Evolutionary conservation across 2,797 vertebrate genomes (phyloP).

Genomic region (Pantherophis vulpinus): DNA sequence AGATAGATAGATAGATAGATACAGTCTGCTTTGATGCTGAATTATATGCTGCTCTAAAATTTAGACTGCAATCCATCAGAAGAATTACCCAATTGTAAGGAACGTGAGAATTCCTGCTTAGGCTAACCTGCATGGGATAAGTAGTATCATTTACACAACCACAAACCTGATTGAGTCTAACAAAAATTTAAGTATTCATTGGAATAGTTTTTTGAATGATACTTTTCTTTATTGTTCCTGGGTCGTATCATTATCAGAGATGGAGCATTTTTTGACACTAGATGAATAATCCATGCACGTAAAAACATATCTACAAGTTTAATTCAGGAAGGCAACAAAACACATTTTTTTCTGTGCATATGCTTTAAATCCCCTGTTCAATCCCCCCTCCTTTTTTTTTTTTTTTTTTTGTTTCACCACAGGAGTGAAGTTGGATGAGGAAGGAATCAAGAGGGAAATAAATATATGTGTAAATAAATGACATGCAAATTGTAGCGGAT

Average conservation of each 20-base stretch:
- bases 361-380: slow-evolving; percentile 30
- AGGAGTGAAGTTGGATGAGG: not conserved
- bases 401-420: not conserved
- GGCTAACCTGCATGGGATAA: not conserved
- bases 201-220: not conserved
- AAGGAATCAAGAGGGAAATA: not conserved
- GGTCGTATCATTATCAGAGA: not conserved
- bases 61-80: not conserved
- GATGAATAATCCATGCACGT: not conserved
- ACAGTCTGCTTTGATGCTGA: too few relatives aligned
- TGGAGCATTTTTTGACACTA: not conserved
- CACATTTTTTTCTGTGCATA: slow-evolving; percentile 7
- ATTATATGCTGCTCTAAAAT: too few relatives aligned
- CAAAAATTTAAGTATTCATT: not conserved
- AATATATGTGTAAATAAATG: not conserved
- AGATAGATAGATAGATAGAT: too few relatives aligned
- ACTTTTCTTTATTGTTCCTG: not conserved
- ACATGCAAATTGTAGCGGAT: slow-evolving; percentile 33
- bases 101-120: not conserved
- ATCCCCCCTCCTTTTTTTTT: not conserved
- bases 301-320: not conserved
- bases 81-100: not conserved
- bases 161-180: not conserved
- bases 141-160: not conserved
- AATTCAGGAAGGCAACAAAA: not conserved